Conservation (phyloP, 2,888 invertebrate genomes). For the Patella depressa region DNA sequence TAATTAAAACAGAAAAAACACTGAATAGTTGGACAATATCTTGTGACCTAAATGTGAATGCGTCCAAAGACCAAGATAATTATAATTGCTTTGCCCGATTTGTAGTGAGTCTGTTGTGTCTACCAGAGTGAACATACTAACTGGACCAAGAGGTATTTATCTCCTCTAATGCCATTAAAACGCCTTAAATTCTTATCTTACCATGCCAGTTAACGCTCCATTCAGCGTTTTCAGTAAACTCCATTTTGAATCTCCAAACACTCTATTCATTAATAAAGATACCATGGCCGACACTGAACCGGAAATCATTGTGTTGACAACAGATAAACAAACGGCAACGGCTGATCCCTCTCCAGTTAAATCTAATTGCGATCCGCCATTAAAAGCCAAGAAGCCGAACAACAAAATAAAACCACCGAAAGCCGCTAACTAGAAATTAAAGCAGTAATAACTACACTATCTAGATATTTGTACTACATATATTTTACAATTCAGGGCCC, state of each 20-base stretch:
- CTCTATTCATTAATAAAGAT: slow-evolving; percentile 67
- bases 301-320: slow-evolving; percentile 74
- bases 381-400: slow-evolving; percentile 75
- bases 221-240: slow-evolving; percentile 71
- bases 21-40: not conserved
- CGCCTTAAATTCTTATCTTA: slow-evolving; percentile 31
- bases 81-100: too few species aligned
- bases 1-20: not conserved
- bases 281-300: slow-evolving; percentile 72
- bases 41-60: not conserved
- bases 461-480: too few species aligned
- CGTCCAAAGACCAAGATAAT: too few species aligned
- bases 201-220: slow-evolving; percentile 74
- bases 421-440: slow-evolving; percentile 71
- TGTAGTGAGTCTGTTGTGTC: too few species aligned
- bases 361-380: slow-evolving; percentile 73
- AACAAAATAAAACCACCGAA: slow-evolving; percentile 75
- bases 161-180: not conserved
- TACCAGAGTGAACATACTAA: not conserved
- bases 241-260: slow-evolving; percentile 15
- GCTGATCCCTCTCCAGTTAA: slow-evolving; percentile 72
- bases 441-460: not conserved
- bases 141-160: not conserved
- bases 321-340: slow-evolving; percentile 69
- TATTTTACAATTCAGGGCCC: too few species aligned